phyloP scores from a whole-genome alignment of 2,888 invertebrate species.

The Buathra laborator region DNA sequence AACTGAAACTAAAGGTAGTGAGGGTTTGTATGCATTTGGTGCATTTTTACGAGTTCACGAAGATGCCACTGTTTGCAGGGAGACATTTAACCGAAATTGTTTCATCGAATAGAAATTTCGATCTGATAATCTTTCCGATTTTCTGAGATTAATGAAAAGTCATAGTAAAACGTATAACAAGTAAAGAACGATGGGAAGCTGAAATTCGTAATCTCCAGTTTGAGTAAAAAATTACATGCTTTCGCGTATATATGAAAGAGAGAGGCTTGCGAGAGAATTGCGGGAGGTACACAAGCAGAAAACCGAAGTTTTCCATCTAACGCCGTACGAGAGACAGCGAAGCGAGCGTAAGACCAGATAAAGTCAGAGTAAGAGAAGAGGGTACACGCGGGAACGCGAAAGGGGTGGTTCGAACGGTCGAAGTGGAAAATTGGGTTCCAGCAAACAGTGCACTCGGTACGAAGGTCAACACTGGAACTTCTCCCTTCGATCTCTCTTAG shows the following conservation, averaged over 20 bases:
- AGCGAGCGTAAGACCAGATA: slow-evolving; percentile 34
- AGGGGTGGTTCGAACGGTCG: slow-evolving; percentile 42
- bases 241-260: background rate
- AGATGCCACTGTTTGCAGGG: too few species aligned
- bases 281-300: slow-evolving; percentile 3
- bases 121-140: background rate
- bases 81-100: too few species aligned
- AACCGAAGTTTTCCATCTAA: slow-evolving; percentile 50
- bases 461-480: slow-evolving; percentile 70
- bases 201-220: slow-evolving; percentile 12
- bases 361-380: slow-evolving; percentile 36
- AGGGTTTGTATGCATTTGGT: background rate
- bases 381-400: slow-evolving; percentile 15
- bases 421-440: slow-evolving; percentile 71
- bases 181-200: too few species aligned
- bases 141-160: background rate
- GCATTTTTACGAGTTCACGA: too few species aligned
- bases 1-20: background rate
- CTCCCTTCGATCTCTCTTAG: slow-evolving; percentile 65
- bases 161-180: too few species aligned
- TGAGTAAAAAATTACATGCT: slow-evolving; percentile 49
- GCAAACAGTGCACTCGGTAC: slow-evolving; percentile 66
- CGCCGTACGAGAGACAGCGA: slow-evolving; percentile 39
- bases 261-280: background rate
- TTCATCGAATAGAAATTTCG: too few species aligned